Conservation (phyloP, 2,888 invertebrate species). For the Eledona agricola region DNA sequence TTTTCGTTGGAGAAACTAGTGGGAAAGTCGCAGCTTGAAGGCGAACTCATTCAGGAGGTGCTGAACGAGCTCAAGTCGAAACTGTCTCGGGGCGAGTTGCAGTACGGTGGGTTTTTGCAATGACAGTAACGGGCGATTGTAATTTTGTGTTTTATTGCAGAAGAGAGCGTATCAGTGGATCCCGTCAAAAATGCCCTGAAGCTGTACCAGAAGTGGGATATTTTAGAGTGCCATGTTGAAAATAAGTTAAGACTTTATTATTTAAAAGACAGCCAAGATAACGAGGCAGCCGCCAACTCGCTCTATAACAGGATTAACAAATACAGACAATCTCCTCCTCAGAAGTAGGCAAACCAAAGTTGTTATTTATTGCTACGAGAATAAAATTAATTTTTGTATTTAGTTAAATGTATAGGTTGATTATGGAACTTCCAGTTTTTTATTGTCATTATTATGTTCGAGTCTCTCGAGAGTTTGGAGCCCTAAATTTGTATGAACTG, state of each 20-base stretch:
- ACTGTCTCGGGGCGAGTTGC: constrained; percentile 67
- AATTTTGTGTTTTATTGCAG: constrained; percentile 64
- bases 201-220: constrained; percentile 81
- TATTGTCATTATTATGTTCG: constrained; percentile 2
- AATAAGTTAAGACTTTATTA: constrained; percentile 58
- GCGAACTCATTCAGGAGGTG: constrained; percentile 72
- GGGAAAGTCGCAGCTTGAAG: constrained; percentile 69
- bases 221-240: constrained; percentile 69
- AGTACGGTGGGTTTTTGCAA: constrained; percentile 67
- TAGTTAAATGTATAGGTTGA: constrained; percentile 6
- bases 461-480: constrained; percentile 9
- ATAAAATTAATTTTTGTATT: constrained; percentile 28
- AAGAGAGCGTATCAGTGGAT: constrained; percentile 88
- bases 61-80: constrained; percentile 73
- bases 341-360: constrained; percentile 19
- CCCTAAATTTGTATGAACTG: constrained; percentile 39
- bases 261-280: constrained; percentile 55
- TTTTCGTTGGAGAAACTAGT: constrained; percentile 67
- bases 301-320: constrained; percentile 56
- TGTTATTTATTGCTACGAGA: constrained; percentile 26
- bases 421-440: constrained; percentile 8
- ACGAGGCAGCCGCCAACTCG: constrained; percentile 51
- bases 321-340: constrained; percentile 44
- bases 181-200: constrained; percentile 86
- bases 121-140: constrained; percentile 1